These are phyloP conservation scores for Otus scops DNA, from an alignment of 2,797 vertebrate species.

Conservation along the genomic window DNA sequence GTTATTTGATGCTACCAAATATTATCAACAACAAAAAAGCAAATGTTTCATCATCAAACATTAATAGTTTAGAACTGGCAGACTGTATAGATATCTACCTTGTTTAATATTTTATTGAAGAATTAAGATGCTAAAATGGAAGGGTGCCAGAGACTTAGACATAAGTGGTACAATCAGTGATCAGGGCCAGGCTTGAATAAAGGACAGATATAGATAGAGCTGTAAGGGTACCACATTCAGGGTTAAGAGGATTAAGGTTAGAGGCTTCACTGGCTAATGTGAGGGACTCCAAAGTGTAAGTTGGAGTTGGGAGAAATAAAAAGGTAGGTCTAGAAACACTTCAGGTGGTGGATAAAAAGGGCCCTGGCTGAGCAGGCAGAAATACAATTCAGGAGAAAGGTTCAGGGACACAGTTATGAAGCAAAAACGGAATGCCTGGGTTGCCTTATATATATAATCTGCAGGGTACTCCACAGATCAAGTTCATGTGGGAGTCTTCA, in stretches of 20 bases:
- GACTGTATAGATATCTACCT: background rate
- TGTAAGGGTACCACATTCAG: background rate
- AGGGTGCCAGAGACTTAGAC: background rate
- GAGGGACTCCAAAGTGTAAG: background rate
- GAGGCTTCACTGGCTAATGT: background rate
- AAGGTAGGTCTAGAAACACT: background rate
- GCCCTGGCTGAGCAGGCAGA: background rate
- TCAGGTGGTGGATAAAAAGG: background rate
- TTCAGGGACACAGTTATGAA: background rate
- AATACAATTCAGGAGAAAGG: background rate
- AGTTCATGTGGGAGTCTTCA: background rate
- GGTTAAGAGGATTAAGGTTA: background rate
- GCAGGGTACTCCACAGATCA: background rate
- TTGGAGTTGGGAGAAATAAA: background rate
- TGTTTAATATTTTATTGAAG: background rate
- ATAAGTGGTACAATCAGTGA: background rate
- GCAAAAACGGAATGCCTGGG: background rate
- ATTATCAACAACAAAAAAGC: background rate
- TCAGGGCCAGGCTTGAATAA: background rate
- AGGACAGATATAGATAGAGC: background rate
- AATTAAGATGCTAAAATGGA: background rate
- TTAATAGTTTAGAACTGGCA: background rate
- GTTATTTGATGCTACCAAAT: background rate
- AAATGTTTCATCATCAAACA: background rate
- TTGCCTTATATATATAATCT: background rate